Evolutionary conservation across 2,797 vertebrate genomes (phyloP), one percentile per base, ranked within the genome.

Genomic region (Odontamblyopus rebecca): DNA sequence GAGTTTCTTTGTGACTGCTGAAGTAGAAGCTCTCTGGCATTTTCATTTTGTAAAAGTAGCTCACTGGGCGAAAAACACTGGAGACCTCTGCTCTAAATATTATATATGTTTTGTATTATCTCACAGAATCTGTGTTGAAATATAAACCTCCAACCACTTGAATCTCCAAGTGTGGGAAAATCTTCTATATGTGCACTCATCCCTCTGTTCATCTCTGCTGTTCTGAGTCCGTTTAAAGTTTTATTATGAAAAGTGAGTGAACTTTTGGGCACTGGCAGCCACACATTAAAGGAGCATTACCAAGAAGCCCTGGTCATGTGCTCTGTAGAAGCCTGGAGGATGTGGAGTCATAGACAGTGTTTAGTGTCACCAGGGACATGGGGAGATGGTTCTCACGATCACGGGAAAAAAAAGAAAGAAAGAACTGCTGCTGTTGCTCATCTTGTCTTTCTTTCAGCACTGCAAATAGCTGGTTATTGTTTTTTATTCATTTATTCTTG

Each of bases 311-410:
- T 56, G 15, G 50, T 51, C 60, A 61, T 35, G 16, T 19, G 30
- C 27, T 32, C 29, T 23, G 7, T n/a, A 11, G 35, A 9, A 35
- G 82, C 77, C 83, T 78, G 41, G 75, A 87, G 84, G 83, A 86
- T 89, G 85, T 81, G 88, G 90, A 88, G 84, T 82, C 86, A 91
- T 56, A 82, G 76, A 90, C 85, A 87, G 83, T 83, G 86, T 88
- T 70, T 82, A 67, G 84, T 89, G 77, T 75, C 93, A 85, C 92
- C 67, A 53, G 93, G 91, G 93, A 92, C 79, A 59, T 60, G 72
- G 65, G 62, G 66, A 82, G 76, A 88, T 78, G 71, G 85, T 94
- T 94, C 93, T 93, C 93, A 93, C 91, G 92, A 88, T 92, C 86
- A 13, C 69, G 86, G 86, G 77, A 75, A 18, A 82, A 81, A 80